Percentiles rank a stretch among this genome's conserved stretches.
These are phyloP conservation scores for Heterocephalus glaber DNA, from an alignment of 2,113 vertebrate genomes.

Conservation along the genomic window DNA sequence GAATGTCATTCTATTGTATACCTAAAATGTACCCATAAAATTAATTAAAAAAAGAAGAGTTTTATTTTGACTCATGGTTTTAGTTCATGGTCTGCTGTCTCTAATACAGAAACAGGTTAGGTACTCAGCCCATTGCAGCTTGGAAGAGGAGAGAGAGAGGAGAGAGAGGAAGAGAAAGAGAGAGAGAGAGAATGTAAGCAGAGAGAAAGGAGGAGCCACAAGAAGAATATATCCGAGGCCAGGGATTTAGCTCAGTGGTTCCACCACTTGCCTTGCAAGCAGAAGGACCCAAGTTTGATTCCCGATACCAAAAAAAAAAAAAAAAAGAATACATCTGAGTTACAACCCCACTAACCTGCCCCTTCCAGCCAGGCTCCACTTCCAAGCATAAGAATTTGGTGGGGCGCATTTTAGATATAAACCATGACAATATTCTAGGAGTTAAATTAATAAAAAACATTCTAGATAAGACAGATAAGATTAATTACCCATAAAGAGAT, in stretches of 20 bases:
- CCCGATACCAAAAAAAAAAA: no score
- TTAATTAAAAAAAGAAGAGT: no score
- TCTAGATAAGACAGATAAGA: neutral
- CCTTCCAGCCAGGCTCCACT: neutral
- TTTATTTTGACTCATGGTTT: neutral
- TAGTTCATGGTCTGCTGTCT: neutral
- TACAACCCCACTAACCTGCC: no score
- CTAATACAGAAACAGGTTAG: neutral
- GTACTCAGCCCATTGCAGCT: neutral
- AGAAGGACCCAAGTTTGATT: no score
- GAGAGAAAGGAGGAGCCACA: neutral
- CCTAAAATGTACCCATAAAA: no score
- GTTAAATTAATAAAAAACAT: neutral
- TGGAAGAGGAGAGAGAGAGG: neutral
- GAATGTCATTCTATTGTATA: no score
- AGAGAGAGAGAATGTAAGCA: neutral
- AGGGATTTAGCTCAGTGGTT: no score
- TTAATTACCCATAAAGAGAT: neutral
- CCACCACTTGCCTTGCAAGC: no score
- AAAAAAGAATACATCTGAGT: neutral
- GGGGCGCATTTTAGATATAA: neutral
- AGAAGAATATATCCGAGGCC: neutral
- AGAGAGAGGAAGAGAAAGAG: no score
- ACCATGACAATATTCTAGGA: neutral
- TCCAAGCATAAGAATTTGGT: neutral